A percentile compares a stretch with the other conserved stretches of the same genome.
Conservation (phyloP, 1,140 invertebrate genomes). For the Lerema accius region DNA sequence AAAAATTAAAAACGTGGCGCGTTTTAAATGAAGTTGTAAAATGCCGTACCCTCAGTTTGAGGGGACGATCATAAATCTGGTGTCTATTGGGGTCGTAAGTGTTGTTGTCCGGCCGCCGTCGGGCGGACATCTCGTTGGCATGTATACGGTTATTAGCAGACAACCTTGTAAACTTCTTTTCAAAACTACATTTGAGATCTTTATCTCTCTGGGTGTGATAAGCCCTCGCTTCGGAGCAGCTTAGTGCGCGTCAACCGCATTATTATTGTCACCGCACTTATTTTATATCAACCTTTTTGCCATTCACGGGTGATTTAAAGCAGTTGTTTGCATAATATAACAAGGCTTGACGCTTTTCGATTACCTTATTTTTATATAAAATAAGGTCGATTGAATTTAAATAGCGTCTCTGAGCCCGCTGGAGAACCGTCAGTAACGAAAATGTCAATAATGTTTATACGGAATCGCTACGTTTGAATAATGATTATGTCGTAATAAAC, state of each 20-base stretch:
- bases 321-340: constrained; percentile 71
- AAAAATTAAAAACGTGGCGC: constrained; percentile 34
- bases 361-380: constrained; percentile 55
- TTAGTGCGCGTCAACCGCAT: constrained; percentile 45
- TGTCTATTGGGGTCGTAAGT: constrained; percentile 68
- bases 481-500: constrained; percentile 39
- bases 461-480: constrained; percentile 48
- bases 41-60: constrained; percentile 55
- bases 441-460: constrained; percentile 49
- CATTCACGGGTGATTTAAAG: constrained; percentile 70
- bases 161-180: constrained; percentile 71
- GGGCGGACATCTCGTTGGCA: constrained; percentile 55
- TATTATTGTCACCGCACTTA: constrained; percentile 62
- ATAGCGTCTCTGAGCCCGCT: constrained; percentile 51
- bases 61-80: constrained; percentile 70
- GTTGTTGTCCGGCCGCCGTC: constrained; percentile 43
- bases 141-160: constrained; percentile 74
- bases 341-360: constrained; percentile 62
- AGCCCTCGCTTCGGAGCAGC: constrained; percentile 41
- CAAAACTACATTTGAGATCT: constrained; percentile 67
- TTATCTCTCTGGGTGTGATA: constrained; percentile 59
- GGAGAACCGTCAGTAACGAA: constrained; percentile 45
- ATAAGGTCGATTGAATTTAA: constrained; percentile 60
- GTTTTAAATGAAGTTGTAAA: constrained; percentile 75
- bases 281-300: constrained; percentile 64